Evolutionary conservation across 2,888 invertebrate species (phyloP), one percentile per base, ranked within the genome.

Genomic region (Synanthedon formicaeformis): DNA sequence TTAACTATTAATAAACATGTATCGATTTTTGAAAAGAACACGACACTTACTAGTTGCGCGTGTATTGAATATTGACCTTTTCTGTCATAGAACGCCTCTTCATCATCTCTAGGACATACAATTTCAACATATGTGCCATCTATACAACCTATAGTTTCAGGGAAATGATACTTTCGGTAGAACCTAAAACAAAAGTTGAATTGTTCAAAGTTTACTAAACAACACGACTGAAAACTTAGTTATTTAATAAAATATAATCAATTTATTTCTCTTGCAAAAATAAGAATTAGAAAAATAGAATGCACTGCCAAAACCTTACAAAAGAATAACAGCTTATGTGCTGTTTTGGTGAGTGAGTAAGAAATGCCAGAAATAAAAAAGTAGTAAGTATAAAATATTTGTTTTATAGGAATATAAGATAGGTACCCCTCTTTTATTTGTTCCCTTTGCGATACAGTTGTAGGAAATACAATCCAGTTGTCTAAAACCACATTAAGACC

Each of bases 61-160:
- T 77, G 66, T 54, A 78, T 70, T 6, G 78, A 77, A 55, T 78
- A 78, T 61, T 72, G 72, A 14, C 73, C 71, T 63, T 68, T 77
- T 50, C 60, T 66, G 51, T 78, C 74, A 69, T 74, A 77, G 53
- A 78, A 78, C 41, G 78, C 78, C 51, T 78, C 78, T 54, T 77
- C 75, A 59, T 78, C 78, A 66, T 78, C 75, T 58, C 75, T 67
- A 51, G 78, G 78, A 52, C 75, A 77, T 27, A 77, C 71, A 59
- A 78, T 75, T 55, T 77, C 77, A 18, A 78, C 64, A 61, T 66
- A 71, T 41, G 73, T 76, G 1, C 76, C 74, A 65, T 75, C 71
- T 50, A 78, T 55, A 51, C 77, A 75, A 18, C 78, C 78, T 57
- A 76, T 75, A 5, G 75, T 74, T 61, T 76, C 77, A 54, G 78